Conservation (phyloP, 1,140 invertebrate genomes). For the Melitaea cinxia region DNA sequence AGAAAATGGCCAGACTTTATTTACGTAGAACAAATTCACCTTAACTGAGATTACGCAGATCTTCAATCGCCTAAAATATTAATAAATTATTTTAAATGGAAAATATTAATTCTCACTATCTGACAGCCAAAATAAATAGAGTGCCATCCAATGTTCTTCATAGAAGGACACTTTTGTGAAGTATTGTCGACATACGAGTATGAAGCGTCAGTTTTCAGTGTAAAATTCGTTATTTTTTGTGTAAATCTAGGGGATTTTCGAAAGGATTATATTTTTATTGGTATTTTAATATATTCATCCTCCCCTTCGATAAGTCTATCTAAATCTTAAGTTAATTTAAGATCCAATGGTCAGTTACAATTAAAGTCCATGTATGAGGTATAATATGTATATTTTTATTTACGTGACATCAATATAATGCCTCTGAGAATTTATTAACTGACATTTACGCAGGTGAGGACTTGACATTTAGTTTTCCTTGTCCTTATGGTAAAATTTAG, state of each 20-base stretch:
- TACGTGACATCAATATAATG: background rate
- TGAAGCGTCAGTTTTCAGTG: slow-evolving; percentile 13
- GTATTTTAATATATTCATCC: background rate
- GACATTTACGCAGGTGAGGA: slow-evolving; percentile 69
- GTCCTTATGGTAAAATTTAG: slow-evolving; percentile 38
- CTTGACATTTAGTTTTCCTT: slow-evolving; percentile 61
- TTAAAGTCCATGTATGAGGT: no score
- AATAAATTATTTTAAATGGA: slow-evolving; percentile 30
- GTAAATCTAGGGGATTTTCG: background rate
- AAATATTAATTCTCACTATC: slow-evolving; percentile 26
- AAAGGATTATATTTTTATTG: background rate
- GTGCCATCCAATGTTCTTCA: slow-evolving; percentile 27
- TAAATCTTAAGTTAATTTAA: no score
- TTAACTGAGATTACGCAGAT: slow-evolving; percentile 24
- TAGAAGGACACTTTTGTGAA: slow-evolving; percentile 23
- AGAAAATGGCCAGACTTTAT: slow-evolving; percentile 30
- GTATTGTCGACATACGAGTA: slow-evolving; percentile 23
- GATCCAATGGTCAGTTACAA: no score
- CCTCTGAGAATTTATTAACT: slow-evolving; percentile 19
- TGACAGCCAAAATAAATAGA: slow-evolving; percentile 24
- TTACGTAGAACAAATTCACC: slow-evolving; percentile 14
- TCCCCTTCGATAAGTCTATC: no score
- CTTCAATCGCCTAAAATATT: slow-evolving; percentile 33
- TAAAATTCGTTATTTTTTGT: background rate
- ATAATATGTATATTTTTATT: background rate